Percentiles rank a stretch among this genome's conserved stretches.
Conservation (phyloP, 2,888 invertebrate genomes). For the Sarcophaga subvicina region DNA sequence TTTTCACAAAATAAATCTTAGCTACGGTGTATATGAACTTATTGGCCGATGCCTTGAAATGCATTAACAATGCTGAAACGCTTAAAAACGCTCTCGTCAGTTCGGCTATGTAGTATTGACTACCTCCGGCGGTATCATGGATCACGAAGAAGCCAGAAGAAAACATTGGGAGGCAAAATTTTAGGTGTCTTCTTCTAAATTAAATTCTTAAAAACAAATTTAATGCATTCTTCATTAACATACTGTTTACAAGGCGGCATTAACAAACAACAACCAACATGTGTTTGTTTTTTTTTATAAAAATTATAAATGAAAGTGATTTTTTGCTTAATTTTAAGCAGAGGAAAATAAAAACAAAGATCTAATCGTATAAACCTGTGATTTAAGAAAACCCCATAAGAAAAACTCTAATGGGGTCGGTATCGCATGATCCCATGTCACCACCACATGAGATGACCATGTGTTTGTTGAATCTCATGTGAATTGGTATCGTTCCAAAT, state of each 20-base stretch:
- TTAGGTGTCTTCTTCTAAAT: conserved; percentile 99
- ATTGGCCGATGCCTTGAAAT: conserved; percentile 98
- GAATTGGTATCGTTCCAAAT: no score
- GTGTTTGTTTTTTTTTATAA: conserved; percentile 61
- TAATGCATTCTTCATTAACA: conserved; percentile 52
- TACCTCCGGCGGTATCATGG: conserved; percentile 99
- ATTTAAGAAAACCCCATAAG: no score
- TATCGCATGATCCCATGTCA: no score
- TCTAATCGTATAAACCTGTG: no score
- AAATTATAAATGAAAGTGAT: conserved; percentile 60
- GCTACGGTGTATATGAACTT: conserved; percentile 99
- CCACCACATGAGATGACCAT: no score
- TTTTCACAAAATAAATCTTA: conserved; percentile 81
- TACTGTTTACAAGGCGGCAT: conserved; percentile 52
- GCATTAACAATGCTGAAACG: conserved; percentile 99
- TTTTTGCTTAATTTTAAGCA: conserved; percentile 69
- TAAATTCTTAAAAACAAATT: conserved; percentile 50
- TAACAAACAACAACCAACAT: conserved; percentile 35
- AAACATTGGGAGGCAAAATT: conserved; percentile 99
- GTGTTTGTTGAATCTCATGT: no score
- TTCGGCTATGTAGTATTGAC: conserved; percentile 99
- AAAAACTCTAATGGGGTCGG: no score
- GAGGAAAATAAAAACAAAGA: conserved; percentile 49
- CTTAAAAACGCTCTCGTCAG: conserved; percentile 99
- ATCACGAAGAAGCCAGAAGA: conserved; percentile 99